phyloP scores from a whole-genome alignment of 2,797 vertebrate genomes.

The Artibeus lituratus region DNA sequence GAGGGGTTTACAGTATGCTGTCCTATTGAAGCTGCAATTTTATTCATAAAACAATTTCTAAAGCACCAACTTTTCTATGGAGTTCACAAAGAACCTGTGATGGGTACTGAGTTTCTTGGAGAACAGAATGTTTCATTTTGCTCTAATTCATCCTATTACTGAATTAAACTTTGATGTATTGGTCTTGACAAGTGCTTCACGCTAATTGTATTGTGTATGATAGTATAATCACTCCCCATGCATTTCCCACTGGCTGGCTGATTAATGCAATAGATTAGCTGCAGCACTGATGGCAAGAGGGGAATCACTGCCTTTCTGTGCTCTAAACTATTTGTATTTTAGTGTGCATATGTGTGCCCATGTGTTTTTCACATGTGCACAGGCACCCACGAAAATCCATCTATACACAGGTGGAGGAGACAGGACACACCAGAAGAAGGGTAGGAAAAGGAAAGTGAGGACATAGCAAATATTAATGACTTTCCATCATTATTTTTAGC shows the following conservation, averaged over 20 bases:
- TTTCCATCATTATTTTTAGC: neutral
- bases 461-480: neutral
- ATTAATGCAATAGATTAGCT: conserved; percentile 85
- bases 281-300: conserved; percentile 75
- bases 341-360: neutral
- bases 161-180: conserved; percentile 88
- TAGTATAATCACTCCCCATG: conserved; percentile 86
- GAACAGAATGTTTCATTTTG: conserved; percentile 83
- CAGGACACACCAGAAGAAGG: neutral
- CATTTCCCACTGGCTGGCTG: conserved; percentile 83
- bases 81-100: conserved; percentile 63
- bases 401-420: neutral
- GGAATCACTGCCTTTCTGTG: conserved; percentile 70
- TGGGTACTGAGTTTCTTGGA: conserved; percentile 74
- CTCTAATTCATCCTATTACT: conserved; percentile 86
- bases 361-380: neutral
- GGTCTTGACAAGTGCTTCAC: conserved; percentile 85
- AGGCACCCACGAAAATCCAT: neutral
- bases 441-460: neutral
- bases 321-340: conserved; percentile 36
- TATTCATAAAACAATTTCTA: conserved; percentile 66
- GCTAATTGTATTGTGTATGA: conserved; percentile 85
- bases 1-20: conserved; percentile 16
- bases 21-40: conserved; percentile 50
- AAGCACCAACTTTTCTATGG: conserved; percentile 51